Conservation (phyloP, 2,888 invertebrate species). For the Eueremaeus valkanovi region DNA sequence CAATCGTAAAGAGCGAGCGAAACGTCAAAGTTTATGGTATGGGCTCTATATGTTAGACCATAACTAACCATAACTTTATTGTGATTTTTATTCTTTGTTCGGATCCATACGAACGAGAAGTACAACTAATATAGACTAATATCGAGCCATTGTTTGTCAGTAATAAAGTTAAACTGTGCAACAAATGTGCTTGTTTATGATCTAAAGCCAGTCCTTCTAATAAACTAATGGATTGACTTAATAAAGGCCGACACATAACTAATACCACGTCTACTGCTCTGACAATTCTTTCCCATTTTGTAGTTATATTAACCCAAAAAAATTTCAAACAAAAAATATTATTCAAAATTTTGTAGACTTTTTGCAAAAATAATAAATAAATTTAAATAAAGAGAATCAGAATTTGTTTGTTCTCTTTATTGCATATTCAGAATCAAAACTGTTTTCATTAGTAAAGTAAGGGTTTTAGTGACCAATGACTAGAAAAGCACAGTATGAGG, state of each 20-base stretch:
- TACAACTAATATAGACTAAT: neutral
- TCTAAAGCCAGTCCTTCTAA: neutral
- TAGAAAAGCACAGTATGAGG: too few species aligned
- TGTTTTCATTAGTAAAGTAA: too few species aligned
- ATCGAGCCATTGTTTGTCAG: neutral
- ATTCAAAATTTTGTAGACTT: too few species aligned
- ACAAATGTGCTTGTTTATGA: constrained; percentile 16
- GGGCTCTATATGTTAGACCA: neutral
- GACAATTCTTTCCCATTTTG: neutral
- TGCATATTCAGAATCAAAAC: too few species aligned
- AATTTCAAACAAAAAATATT: too few species aligned
- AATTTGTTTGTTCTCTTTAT: too few species aligned
- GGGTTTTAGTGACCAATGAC: too few species aligned
- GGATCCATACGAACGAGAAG: neutral
- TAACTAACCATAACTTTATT: constrained; percentile 27
- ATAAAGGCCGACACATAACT: neutral
- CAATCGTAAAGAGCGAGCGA: neutral
- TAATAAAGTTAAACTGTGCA: constrained; percentile 22
- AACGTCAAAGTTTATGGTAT: neutral
- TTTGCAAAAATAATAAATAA: too few species aligned
- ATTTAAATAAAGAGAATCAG: too few species aligned
- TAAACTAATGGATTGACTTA: constrained; percentile 9
- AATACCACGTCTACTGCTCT: neutral
- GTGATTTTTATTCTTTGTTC: neutral
- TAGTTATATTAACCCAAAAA: neutral